Base-by-base conservation (phyloP, 2,797 vertebrate species). In the Novumbra hubbsi region DNA sequence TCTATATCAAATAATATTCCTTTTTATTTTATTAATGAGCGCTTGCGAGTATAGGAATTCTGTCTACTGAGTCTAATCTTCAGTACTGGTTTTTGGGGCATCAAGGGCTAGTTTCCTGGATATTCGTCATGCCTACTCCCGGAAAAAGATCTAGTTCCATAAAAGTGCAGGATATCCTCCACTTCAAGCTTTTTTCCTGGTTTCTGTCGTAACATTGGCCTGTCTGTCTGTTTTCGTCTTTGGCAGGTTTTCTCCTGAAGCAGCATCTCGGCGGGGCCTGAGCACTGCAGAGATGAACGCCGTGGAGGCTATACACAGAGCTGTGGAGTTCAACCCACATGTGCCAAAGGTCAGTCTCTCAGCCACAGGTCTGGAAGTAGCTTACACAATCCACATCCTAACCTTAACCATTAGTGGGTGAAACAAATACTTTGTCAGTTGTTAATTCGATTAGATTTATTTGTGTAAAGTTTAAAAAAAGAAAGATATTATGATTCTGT, bases 221-320 rank as follows among this genome's bases (percentile, higher is more conserved):
- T 57, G 21, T 66, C 19, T 71, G 49, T 11, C 3, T 64, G 28
- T 55, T 1, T 55, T 15, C 71, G 34, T 32, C 0, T 66, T 14
- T 71, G 84, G 73, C 85, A 99, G 98, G 87, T 99, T 99, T 85
- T 99, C 97, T 82, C 96, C 98, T 85, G 98, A 99, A 93, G 95
- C 96, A 68, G 98, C 98, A 0, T 99, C 96, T 62, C 94, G 95
- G 87, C 94, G 97, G 93, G 98, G 98, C 49, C 94, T 99, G n/a
- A 99, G 96, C 86, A 97, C 97, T 88, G 96, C 98, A 87, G 98
- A 99, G 92, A 98, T 99, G 93, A 99, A 96, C 76, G 98, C 98
- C 71, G 97, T 99, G 87, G 97, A 99, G 93, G 98, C 98, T 86
- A 99, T 99, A 93, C 98, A 99, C 92, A 96, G 98, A 94, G 98